A percentile compares a stretch with the other conserved stretches of the same genome.
Evolutionary conservation across 2,888 invertebrate genomes (phyloP).

Genomic region (Octodonta nipae): DNA sequence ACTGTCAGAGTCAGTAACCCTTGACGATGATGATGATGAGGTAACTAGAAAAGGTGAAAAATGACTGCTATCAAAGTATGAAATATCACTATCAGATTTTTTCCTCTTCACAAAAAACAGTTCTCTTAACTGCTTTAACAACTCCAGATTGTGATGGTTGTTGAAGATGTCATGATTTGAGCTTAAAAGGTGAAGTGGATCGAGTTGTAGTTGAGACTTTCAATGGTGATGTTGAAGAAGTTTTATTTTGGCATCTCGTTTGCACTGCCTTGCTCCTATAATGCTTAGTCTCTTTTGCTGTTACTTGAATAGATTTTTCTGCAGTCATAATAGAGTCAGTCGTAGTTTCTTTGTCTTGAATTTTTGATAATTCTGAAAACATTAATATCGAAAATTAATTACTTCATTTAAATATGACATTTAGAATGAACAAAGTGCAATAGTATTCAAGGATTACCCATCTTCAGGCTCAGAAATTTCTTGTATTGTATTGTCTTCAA

Average conservation of each 20-base stretch:
- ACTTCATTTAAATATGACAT: neutral
- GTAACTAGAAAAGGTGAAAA: slow-evolving; percentile 1
- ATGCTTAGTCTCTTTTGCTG: neutral
- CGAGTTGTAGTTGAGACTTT: neutral
- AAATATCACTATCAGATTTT: slow-evolving; percentile 3
- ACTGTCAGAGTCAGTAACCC: no score
- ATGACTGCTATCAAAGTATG: neutral
- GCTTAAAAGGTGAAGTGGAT: slow-evolving; percentile 1
- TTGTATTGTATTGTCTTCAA: neutral
- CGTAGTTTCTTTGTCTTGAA: neutral
- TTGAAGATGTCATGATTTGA: neutral
- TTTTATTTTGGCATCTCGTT: no score
- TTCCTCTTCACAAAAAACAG: neutral
- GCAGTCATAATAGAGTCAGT: neutral
- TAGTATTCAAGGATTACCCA: no score
- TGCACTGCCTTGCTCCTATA: slow-evolving; percentile 3
- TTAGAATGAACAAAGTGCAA: no score
- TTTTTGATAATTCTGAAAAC: slow-evolving; percentile 1
- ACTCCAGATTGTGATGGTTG: neutral
- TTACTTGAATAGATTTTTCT: neutral
- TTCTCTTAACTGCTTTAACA: neutral
- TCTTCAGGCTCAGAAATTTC: no score
- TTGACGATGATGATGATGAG: no score
- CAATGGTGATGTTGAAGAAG: slow-evolving; percentile 1
- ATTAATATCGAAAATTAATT: neutral